phyloP scores from a whole-genome alignment of 2,888 invertebrate genomes.

The Phyto melanocephala region DNA sequence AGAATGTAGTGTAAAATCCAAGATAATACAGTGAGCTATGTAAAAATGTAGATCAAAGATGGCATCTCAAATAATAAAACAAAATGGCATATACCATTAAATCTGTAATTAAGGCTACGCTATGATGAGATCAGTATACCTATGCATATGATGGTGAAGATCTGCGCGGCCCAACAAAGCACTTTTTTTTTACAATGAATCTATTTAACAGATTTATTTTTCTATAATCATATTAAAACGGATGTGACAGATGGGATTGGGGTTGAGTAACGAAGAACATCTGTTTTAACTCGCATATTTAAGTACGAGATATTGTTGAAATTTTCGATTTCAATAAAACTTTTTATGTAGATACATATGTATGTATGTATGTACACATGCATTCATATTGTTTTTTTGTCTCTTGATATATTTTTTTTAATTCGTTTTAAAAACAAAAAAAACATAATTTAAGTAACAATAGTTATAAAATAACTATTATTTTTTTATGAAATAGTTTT shows the following conservation, averaged over 20 bases:
- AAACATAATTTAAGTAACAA: conserved; percentile 13
- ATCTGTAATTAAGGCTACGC: too few species aligned
- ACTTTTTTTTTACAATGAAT: conserved; percentile 41
- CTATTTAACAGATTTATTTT: conserved; percentile 58
- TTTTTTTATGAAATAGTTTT: not conserved
- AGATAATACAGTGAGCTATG: too few species aligned
- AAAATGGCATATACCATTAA: too few species aligned
- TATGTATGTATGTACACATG: too few species aligned
- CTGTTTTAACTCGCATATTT: conserved; percentile 25
- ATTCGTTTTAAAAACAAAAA: not conserved
- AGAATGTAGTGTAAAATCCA: too few species aligned
- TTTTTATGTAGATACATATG: too few species aligned
- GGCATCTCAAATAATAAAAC: too few species aligned
- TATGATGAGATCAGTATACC: too few species aligned
- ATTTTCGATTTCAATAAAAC: conserved; percentile 30
- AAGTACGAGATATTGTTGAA: conserved; percentile 15
- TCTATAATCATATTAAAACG: conserved; percentile 51
- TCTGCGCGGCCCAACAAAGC: too few species aligned
- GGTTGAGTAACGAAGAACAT: conserved; percentile 11
- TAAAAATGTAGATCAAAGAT: too few species aligned
- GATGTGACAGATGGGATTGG: not conserved
- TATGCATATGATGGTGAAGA: too few species aligned
- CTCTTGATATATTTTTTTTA: not conserved
- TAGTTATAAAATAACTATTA: conserved; percentile 32
- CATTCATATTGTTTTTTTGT: not conserved